These are phyloP conservation scores for Amniataba percoides DNA, from an alignment of 2,797 vertebrate species.

Conservation along the genomic window DNA sequence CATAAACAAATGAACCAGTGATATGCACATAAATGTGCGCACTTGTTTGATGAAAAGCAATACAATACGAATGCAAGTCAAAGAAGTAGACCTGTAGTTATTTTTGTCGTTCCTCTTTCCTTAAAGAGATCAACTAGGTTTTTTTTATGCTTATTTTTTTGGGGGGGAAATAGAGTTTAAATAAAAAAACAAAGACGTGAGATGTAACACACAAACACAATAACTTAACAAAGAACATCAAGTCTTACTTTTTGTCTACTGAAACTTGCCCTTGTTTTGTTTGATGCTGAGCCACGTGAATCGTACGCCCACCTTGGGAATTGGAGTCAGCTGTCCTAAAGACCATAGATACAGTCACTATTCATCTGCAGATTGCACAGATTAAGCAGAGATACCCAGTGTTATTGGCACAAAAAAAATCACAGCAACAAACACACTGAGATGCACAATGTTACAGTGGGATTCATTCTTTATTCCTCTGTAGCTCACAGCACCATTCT, in stretches of 20 bases:
- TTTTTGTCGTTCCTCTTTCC: not conserved
- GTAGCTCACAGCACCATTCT: conserved; percentile 52
- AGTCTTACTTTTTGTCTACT: not conserved
- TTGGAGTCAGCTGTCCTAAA: conserved; percentile 36
- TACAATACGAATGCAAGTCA: not conserved
- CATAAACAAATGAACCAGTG: not conserved
- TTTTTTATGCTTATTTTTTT: not conserved
- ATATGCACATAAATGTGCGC: not conserved
- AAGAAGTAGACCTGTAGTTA: not conserved
- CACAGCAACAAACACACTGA: conserved; percentile 28
- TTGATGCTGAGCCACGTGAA: conserved; percentile 34
- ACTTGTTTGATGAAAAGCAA: not conserved
- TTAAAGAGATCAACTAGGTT: not conserved
- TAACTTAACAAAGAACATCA: not conserved
- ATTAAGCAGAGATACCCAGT: conserved; percentile 45
- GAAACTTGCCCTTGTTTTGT: conserved; percentile 27
- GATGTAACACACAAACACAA: not conserved
- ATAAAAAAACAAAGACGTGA: not conserved
- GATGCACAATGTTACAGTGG: conserved; percentile 38
- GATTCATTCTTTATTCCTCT: conserved; percentile 45
- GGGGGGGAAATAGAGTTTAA: not conserved
- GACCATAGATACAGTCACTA: conserved; percentile 34
- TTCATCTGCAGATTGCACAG: conserved; percentile 43
- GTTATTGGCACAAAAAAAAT: conserved; percentile 18
- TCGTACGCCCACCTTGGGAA: conserved; percentile 40